Conservation (phyloP, 2,888 invertebrate genomes). For the Eupithecia pulchellata region DNA sequence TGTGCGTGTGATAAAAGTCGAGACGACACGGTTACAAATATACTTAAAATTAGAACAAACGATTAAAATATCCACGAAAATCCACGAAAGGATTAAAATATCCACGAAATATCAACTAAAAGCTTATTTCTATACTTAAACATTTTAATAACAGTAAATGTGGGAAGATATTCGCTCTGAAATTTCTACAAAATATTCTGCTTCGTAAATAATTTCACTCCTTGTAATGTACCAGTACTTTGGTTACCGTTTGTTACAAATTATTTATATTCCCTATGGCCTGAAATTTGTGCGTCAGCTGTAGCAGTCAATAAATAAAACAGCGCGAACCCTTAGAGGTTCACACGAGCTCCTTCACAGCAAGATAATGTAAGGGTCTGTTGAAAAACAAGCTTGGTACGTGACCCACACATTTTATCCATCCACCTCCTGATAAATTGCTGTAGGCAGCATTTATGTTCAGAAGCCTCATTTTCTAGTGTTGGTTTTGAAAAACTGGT, state of each 20-base stretch:
- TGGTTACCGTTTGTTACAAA: slow-evolving; percentile 12
- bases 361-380: slow-evolving; percentile 66
- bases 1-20: background rate
- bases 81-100: too few species aligned
- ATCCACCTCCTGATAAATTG: slow-evolving; percentile 71
- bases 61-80: too few species aligned
- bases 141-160: too few species aligned
- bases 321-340: slow-evolving; percentile 54
- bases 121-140: too few species aligned
- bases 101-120: too few species aligned
- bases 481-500: background rate
- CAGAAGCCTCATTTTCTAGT: slow-evolving; percentile 24
- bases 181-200: background rate
- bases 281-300: slow-evolving; percentile 32
- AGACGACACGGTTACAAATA: background rate
- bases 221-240: background rate
- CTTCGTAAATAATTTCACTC: background rate
- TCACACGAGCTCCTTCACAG: slow-evolving; percentile 54
- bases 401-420: slow-evolving; percentile 74
- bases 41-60: background rate
- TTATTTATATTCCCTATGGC: slow-evolving; percentile 14
- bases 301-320: slow-evolving; percentile 44
- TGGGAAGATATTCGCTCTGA: too few species aligned
- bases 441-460: slow-evolving; percentile 50
- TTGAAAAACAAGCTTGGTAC: slow-evolving; percentile 75